Evolutionary conservation across 2,797 vertebrate genomes (phyloP).

Genomic region (Thamnophis elegans): DNA sequence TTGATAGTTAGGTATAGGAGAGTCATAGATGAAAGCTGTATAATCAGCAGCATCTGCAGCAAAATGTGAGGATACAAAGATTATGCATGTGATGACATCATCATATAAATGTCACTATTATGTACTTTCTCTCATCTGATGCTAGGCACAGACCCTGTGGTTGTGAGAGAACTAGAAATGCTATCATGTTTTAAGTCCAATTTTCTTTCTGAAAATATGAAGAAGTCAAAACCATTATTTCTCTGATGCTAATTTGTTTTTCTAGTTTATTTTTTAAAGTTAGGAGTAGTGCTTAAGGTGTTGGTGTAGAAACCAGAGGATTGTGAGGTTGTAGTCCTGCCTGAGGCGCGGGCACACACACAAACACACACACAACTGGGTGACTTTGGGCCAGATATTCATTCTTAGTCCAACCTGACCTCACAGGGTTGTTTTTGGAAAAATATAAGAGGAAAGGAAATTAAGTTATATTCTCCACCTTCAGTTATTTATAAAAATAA

Average conservation of each 20-base stretch:
- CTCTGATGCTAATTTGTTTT: not conserved
- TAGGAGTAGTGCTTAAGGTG: not conserved
- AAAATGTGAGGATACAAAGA: not conserved
- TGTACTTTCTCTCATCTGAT: not conserved
- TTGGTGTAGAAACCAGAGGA: not conserved
- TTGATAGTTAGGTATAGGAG: not conserved
- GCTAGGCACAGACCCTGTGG: not conserved
- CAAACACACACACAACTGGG: not conserved
- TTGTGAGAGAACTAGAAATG: not conserved
- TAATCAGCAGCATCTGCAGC: not conserved
- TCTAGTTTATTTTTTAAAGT: not conserved
- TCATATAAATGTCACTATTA: not conserved
- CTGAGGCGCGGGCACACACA: not conserved
- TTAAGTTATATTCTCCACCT: no score
- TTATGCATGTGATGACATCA: not conserved
- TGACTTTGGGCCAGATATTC: not conserved
- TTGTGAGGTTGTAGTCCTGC: not conserved
- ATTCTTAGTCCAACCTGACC: not conserved
- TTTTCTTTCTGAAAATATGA: not conserved
- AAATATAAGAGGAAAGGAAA: no score
- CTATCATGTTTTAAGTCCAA: not conserved
- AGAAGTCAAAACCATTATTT: not conserved
- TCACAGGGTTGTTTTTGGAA: not conserved
- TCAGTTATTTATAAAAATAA: no score
- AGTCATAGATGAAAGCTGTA: not conserved